Conservation (phyloP, 2,888 invertebrate genomes). For the Lumbricus terrestris region DNA sequence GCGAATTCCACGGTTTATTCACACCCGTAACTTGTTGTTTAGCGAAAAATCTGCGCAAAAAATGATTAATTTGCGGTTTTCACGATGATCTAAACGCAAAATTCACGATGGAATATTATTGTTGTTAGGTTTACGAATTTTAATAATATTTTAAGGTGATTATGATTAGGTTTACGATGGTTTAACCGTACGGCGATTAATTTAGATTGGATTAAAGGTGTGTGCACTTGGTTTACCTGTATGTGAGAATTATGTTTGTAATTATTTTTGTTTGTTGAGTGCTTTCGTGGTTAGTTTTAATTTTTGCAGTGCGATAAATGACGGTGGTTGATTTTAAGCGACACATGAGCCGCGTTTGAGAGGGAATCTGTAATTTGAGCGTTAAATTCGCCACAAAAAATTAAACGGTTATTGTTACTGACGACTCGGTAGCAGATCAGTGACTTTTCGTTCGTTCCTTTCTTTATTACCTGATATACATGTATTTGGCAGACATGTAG, state of each 20-base stretch:
- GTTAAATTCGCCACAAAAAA: too few relatives aligned
- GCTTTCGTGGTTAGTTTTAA: neutral
- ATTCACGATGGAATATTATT: neutral
- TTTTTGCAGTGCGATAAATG: neutral
- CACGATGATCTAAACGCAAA: neutral
- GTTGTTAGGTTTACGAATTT: neutral
- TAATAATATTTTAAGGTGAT: neutral
- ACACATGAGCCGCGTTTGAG: neutral
- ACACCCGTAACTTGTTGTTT: neutral
- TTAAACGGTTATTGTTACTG: too few relatives aligned
- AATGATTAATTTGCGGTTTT: neutral
- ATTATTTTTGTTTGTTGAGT: neutral
- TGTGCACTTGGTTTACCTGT: neutral
- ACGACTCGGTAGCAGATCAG: too few relatives aligned
- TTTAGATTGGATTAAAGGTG: neutral
- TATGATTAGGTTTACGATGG: neutral
- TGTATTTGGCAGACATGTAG: neutral
- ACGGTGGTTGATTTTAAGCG: neutral
- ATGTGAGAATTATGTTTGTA: neutral
- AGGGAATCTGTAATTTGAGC: too few relatives aligned
- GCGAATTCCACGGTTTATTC: conserved; percentile 8
- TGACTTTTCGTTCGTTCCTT: neutral
- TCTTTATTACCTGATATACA: neutral
- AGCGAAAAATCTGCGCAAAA: neutral
- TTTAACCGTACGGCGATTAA: neutral